phyloP scores from a whole-genome alignment of 1,140 invertebrate species.

The Chelonus insularis region DNA sequence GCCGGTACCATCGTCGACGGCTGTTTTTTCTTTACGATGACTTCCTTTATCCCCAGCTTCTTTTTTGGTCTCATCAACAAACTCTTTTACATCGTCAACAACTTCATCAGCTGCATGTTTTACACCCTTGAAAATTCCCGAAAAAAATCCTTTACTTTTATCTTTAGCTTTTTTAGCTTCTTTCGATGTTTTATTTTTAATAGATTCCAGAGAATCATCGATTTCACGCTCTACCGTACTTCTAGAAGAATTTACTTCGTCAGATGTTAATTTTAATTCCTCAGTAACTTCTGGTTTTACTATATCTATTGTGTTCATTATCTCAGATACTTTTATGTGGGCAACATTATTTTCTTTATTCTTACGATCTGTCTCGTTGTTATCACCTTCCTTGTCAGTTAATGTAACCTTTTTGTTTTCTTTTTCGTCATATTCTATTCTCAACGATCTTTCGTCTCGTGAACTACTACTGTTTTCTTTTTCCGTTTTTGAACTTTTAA shows the following conservation, averaged over 20 bases:
- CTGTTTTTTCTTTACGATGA: conserved; percentile 46
- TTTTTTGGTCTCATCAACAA: conserved; percentile 29
- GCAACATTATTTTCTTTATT: no score
- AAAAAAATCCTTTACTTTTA: conserved; percentile 32
- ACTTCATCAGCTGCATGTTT: conserved; percentile 33
- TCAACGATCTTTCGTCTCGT: conserved; percentile 40
- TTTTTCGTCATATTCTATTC: no score
- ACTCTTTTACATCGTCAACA: conserved; percentile 32
- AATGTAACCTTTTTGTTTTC: no score
- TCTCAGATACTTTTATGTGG: no score
- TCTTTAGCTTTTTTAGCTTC: conserved; percentile 26
- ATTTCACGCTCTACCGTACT: conserved; percentile 36
- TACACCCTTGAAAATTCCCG: conserved; percentile 36
- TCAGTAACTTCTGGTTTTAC: not conserved
- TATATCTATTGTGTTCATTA: no score
- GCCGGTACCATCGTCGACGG: no score
- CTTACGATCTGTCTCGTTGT: no score
- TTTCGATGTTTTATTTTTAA: not conserved
- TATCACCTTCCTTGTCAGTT: no score
- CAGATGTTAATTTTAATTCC: conserved; percentile 16
- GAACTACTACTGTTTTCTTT: conserved; percentile 42
- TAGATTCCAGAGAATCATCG: conserved; percentile 24
- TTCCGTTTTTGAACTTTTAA: conserved; percentile 47
- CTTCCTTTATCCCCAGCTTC: conserved; percentile 36
- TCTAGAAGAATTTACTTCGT: not conserved